Percentiles rank a stretch among this genome's conserved stretches.
Conservation (phyloP, 2,888 invertebrate genomes). For the Lepeophtheirus nordmannii region DNA sequence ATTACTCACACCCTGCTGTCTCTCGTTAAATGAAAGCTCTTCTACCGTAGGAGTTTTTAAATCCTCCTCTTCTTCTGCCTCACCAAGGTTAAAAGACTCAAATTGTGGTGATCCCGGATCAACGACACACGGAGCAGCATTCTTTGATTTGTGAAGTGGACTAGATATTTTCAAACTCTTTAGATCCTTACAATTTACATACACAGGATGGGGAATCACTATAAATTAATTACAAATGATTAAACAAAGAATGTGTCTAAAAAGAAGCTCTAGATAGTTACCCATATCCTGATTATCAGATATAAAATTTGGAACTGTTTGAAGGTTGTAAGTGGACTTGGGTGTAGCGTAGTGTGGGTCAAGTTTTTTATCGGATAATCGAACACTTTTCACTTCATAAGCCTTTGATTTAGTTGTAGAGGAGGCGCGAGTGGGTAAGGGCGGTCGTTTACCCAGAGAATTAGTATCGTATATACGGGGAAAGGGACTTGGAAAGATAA, state of each 20-base stretch:
- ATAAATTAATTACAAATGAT: background rate
- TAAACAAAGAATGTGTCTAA: too few relatives aligned
- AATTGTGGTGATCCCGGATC: background rate
- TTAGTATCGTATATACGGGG: background rate
- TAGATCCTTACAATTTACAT: constrained; percentile 10
- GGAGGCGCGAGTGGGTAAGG: background rate
- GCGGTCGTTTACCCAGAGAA: background rate
- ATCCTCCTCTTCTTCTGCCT: constrained; percentile 6
- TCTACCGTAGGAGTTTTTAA: constrained; percentile 20
- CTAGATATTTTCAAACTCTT: background rate
- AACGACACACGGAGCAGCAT: background rate
- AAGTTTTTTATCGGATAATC: background rate
- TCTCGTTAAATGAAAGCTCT: constrained; percentile 9
- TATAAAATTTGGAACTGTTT: constrained; percentile 17
- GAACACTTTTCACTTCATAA: background rate
- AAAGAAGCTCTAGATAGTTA: background rate
- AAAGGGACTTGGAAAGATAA: background rate
- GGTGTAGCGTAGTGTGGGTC: constrained; percentile 11
- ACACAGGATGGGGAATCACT: constrained; percentile 22
- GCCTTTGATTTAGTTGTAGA: background rate
- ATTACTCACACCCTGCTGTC: background rate
- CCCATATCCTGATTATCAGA: constrained; percentile 17
- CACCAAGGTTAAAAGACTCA: background rate
- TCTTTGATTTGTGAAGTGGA: too few relatives aligned
- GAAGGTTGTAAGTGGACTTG: constrained; percentile 3